Evolutionary conservation across 2,888 invertebrate species (phyloP), one percentile per base, ranked within the genome.

Genomic region (Hirudinaria manillensis): DNA sequence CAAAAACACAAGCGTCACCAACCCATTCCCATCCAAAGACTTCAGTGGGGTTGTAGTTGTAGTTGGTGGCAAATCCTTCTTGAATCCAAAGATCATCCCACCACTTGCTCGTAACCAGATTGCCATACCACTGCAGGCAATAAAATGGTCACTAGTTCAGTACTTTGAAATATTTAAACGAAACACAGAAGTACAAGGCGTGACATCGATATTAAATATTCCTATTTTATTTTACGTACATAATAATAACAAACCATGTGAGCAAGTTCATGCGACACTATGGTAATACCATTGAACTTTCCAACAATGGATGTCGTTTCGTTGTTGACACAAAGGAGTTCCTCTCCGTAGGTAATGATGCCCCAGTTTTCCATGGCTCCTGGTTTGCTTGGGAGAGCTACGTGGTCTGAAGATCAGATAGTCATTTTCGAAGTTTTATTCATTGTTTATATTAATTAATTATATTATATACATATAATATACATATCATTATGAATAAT

Each of bases 361-460:
- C 77, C 77, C 77, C 76, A 77, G 73, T 76, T 77, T 70, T 77
- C 77, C 77, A 77, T 77, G 55, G 77, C 78, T 19, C 78, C 78
- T 19, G 70, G 38, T 61, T 76, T 77, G 68, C 36, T 72, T 16
- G 78, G 78, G 13, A 78, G 24, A n/a, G 74, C 76, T 27, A 78
- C 70, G 72, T 78, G 78, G 56, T 78, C 78, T 78, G 70, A n/a
- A 45, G 16, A 45, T 10, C 45, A 45, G 3, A 16, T 45, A 45
- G 16, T 45, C 36, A 70, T 45, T 10, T 45, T 45, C 1, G 16
- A 6, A 45, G 10, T 16, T 45, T 45, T 45, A 45, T 45, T 45
- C 45, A 10, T 45, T 45, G 10, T 6, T 38, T 38, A 38, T n/a
- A 38, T 38, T 38, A 38, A 38, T 38, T 38, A 38, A 38, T 38